Evolutionary conservation across 64 coral and sea anemone genomes (phyloP), one percentile per base, ranked within the genome.

Genomic region (Actinia equina): DNA sequence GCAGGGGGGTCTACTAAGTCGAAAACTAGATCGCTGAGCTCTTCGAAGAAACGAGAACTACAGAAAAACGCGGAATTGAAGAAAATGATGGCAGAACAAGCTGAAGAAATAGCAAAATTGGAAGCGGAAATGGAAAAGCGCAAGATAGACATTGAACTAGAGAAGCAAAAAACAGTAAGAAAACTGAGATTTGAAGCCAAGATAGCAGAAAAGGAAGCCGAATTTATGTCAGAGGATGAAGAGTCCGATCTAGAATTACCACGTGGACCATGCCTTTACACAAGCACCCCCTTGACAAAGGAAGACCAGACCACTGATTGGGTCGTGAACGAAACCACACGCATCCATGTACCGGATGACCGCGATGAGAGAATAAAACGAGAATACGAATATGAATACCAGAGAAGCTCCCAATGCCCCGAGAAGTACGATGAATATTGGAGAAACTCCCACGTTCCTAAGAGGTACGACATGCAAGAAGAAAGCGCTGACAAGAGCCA

Each of bases 71-170:
- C 58, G 44, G 86, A 88, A 59, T 88, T 88, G 23, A 77, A 60
- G 26, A 88, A 42, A 54, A 51, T 88, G 4, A 77, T 59, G 45
- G 86, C 86, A 11, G 15, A 88, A 88, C 86, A 79, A 18, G 86
- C 70, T 59, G 9, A 78, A 57, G 71, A 88, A 77, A 20, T 88
- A 88, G 86, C 71, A 44, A 25, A 79, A 8, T 88, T 78, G 58
- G 86, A 88, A 43, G 74, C 70, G 43, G 86, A 88, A 88, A 88
- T 88, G 86, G 86, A 79, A 49, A 79, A 88, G 16, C 56, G 43
- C 12, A 88, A 87, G 13, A 87, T 87, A 52, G 85, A 87, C 37
- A 88, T 79, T 58, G 86, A 88, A 25, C 55, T 88, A 71, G 70
- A 79, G 54, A 88, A 88, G 9, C 7, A 58, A 58, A 88, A 88